Base-by-base conservation (phyloP, 2,113 vertebrate species). In the Odobenus rosmarus region DNA sequence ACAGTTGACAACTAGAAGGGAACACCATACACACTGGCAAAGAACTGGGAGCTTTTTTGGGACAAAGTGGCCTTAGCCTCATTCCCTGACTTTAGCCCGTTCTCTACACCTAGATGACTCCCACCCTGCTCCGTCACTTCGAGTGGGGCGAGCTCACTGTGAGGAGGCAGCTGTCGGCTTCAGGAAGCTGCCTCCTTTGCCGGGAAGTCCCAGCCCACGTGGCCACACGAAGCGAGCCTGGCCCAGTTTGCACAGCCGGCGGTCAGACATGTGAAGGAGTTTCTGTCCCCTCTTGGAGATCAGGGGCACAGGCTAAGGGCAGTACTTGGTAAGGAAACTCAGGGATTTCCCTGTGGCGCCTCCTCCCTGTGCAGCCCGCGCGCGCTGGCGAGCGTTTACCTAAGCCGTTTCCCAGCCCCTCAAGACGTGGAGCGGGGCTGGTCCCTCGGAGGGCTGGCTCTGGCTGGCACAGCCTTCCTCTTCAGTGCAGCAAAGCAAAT, bases 391-490 rank as follows among this genome's bases (percentile, higher is more conserved):
- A 81, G 59, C 36, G 21, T 18, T 31, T 49, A 24, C 31, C 55
- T 15, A 6, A 8, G 28, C 79, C 15, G 33, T 42, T 76, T 90
- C 16, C 69, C 59, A 46, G 51, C 24, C 86, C 24, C 14, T 31
- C 21, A 4, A 4, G 76, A 15, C 1, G 0, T 1, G 55, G 79
- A 42, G 57, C 7, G 0, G 26, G 26, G 14, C 74, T 18, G 26
- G 74, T 18, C 26, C 71, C 80, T 67, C 79, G 21, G 76, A 79
- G 90, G 79, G 90, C 88, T 90, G 33, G 90, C 33, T 84, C 87
- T 21, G 90, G 80, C 61, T 42, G 89, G 81, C 74, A 69, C 4
- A 16, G 67, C 64, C 83, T 39, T 57, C 77, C 77, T 69, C 87
- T 55, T 42, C 46, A 2, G 77, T 14, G 85, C 69, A 62, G 84